Percentiles rank a stretch among this genome's conserved stretches.
Conservation (phyloP, 1,140 invertebrate genomes). For the Chrysoperla carnea region DNA sequence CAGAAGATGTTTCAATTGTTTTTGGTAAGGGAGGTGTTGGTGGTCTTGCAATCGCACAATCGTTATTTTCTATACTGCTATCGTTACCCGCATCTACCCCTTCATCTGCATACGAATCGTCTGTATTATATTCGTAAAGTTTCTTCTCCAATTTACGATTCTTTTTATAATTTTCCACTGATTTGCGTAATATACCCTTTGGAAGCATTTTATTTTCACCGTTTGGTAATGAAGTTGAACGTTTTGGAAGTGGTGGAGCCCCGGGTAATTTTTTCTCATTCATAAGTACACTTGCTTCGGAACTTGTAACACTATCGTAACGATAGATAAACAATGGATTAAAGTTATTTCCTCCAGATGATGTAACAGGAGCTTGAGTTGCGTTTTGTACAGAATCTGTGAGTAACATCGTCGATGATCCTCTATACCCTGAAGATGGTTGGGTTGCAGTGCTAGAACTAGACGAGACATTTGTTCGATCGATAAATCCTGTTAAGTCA, state of each 20-base stretch:
- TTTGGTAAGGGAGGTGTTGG: constrained; percentile 29
- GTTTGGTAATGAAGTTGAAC: constrained; percentile 41
- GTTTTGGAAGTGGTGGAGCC: constrained; percentile 36
- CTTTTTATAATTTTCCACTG: constrained; percentile 21
- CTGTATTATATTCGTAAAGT: constrained; percentile 48
- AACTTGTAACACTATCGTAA: constrained; percentile 56
- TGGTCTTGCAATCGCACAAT: constrained; percentile 15
- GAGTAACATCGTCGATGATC: constrained; percentile 63
- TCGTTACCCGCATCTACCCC: constrained; percentile 23
- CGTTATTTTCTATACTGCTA: constrained; percentile 20
- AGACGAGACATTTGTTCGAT: constrained; percentile 34
- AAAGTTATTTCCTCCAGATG: constrained; percentile 18
- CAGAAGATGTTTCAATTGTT: constrained; percentile 18
- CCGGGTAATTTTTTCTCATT: constrained; percentile 29
- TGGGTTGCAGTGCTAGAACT: constrained; percentile 59
- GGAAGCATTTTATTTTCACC: constrained; percentile 35
- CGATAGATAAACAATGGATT: constrained; percentile 66
- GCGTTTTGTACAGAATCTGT: constrained; percentile 48
- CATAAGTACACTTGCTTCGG: constrained; percentile 37
- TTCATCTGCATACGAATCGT: constrained; percentile 33
- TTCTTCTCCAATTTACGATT: constrained; percentile 37
- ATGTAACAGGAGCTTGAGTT: constrained; percentile 25
- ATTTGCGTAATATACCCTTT: constrained; percentile 41
- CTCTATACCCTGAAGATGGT: constrained; percentile 67
- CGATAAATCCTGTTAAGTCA: constrained; percentile 32